Conservation (phyloP, 2,113 vertebrate genomes). For the Xiphophorus hellerii region DNA sequence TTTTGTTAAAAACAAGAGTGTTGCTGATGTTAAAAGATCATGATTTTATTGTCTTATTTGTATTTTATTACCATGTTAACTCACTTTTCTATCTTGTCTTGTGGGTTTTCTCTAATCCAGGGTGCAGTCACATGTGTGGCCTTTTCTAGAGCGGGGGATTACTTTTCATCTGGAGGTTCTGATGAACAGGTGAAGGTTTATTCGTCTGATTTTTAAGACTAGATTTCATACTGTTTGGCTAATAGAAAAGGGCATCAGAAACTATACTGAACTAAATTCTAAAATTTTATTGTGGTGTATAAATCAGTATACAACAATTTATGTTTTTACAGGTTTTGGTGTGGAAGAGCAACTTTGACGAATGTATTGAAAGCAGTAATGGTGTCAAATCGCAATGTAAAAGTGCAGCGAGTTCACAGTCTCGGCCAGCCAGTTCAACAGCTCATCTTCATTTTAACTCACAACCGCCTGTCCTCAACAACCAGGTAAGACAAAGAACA, state of each 20-base stretch:
- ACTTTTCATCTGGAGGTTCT: slow-evolving; percentile 92
- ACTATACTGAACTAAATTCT: background rate
- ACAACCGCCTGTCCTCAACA: slow-evolving; percentile 16
- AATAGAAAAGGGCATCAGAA: background rate
- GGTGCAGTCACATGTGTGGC: slow-evolving; percentile 88
- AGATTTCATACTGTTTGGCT: background rate
- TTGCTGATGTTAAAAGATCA: background rate
- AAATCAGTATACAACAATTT: background rate
- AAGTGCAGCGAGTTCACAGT: slow-evolving; percentile 40
- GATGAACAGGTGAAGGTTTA: slow-evolving; percentile 89
- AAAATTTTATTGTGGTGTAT: background rate
- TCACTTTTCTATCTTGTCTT: background rate
- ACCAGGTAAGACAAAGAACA: slow-evolving; percentile 54
- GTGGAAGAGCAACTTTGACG: slow-evolving; percentile 94
- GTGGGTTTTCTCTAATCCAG: slow-evolving; percentile 63
- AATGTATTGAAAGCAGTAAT: slow-evolving; percentile 71
- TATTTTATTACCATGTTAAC: background rate
- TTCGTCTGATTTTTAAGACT: background rate
- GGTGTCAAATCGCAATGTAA: slow-evolving; percentile 64
- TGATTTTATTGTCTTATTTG: background rate
- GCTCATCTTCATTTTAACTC: slow-evolving; percentile 18
- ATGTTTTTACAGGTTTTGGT: slow-evolving; percentile 87
- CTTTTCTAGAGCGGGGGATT: slow-evolving; percentile 90
- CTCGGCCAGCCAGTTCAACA: slow-evolving; percentile 21
- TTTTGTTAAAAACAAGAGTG: background rate